Base-by-base conservation (phyloP, 2,113 vertebrate species). In the Dasypus novemcinctus region DNA sequence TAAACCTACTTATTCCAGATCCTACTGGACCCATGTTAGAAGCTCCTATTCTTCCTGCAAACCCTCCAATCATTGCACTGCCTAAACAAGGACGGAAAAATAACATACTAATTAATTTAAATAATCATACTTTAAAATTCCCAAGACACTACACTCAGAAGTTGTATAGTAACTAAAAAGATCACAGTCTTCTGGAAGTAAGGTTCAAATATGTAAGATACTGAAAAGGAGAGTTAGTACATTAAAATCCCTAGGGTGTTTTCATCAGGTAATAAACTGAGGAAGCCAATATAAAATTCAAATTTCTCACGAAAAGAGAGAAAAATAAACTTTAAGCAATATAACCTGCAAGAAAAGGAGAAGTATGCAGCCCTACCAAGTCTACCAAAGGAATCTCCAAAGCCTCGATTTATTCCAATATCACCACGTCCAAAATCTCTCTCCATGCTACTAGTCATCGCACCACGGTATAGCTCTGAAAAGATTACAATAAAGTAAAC, bases 361-460 rank as follows among this genome's bases (percentile, higher is more conserved):
- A 96, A 93, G 71, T 86, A 96, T 95, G 66, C 69, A 95, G 69
- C 64, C 97, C 96, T 97, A 99, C 99, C 99, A 98, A 99, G 99
- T 98, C 99, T 99, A 98, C 99, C 99, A 98, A 99, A 99, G 20
- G 99, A 99, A 93, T 99, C 99, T 80, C 99, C 99, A 98, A 99
- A 99, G 75, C 99, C 98, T 97, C 99, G 99, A 97, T 98, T 99
- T 98, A 99, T 98, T 54, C 98, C 97, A 98, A 99, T 98, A 79
- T 99, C 99, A 97, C 98, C 98, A 96, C 99, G 99, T 94, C 98
- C 99, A 97, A 99, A 99, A 80, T 99, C 99, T 87, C 99, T 98
- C 80, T 99, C 99, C 98, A 99, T 99, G 94, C 99, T 98, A 97
- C 98, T 99, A 87, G 99, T 99, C 98, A 99, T 99, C 90, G 99